Conservation (phyloP, 37 sponge, comb jelly and placozoan genomes). For the Bolinopsis microptera region DNA sequence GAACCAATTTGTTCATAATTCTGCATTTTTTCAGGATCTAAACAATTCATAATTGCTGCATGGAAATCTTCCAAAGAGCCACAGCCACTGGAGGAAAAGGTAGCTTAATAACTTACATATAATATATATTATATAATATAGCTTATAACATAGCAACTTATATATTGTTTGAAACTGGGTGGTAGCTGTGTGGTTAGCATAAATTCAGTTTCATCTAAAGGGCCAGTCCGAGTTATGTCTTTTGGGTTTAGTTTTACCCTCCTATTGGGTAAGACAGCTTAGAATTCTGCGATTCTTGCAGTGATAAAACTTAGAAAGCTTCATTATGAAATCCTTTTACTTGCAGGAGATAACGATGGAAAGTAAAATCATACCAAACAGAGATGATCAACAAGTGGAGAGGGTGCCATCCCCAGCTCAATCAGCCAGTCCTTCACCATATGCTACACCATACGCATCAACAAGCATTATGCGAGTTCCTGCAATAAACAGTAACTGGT, state of each 20-base stretch:
- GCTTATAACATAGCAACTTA: too few species aligned
- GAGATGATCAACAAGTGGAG: neutral
- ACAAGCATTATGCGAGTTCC: neutral
- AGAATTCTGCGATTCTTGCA: too few species aligned
- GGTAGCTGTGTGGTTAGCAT: too few species aligned
- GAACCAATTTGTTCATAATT: too few species aligned
- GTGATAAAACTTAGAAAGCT: too few species aligned
- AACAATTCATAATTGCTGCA: neutral
- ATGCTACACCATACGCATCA: neutral
- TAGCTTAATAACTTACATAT: neutral
- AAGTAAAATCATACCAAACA: neutral
- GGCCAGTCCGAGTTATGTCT: too few species aligned
- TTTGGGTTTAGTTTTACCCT: too few species aligned
- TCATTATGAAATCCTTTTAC: too few species aligned
- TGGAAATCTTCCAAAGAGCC: neutral
- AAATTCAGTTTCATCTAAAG: too few species aligned
- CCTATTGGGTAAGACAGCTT: too few species aligned
- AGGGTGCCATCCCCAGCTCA: neutral
- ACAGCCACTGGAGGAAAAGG: neutral
- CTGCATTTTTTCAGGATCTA: neutral
- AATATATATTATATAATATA: too few species aligned
- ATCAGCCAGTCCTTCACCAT: neutral
- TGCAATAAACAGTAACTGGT: neutral
- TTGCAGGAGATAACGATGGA: constrained; percentile 15
- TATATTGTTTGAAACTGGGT: too few species aligned